These are phyloP conservation scores for Archilochus colubris DNA, from an alignment of 2,113 vertebrate genomes.

Conservation along the genomic window DNA sequence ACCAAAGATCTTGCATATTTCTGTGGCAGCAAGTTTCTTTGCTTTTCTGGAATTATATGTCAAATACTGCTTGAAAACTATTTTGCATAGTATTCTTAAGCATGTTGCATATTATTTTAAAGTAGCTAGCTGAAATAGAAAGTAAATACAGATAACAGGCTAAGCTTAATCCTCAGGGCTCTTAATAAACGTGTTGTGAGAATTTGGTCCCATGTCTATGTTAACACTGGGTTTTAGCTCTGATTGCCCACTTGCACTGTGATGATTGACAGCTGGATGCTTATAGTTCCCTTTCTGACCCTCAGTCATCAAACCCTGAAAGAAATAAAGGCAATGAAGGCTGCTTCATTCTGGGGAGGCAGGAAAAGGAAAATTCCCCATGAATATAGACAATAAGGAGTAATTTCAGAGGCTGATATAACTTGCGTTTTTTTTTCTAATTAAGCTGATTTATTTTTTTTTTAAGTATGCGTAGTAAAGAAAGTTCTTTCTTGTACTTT, in stretches of 20 bases:
- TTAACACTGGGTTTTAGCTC: background rate
- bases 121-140: background rate
- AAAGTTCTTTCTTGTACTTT: background rate
- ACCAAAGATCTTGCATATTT: background rate
- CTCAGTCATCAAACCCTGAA: background rate
- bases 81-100: background rate
- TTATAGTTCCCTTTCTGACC: background rate
- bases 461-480: background rate
- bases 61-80: background rate
- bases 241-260: background rate
- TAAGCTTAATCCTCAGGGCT: background rate
- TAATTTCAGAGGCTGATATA: background rate
- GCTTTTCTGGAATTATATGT: background rate
- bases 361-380: background rate
- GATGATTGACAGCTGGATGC: background rate
- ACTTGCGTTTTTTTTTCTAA: background rate
- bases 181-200: background rate
- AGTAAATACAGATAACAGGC: background rate
- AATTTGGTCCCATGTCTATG: background rate
- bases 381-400: no score
- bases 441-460: background rate
- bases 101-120: background rate
- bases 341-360: background rate
- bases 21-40: background rate
- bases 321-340: background rate